Percentiles rank a stretch among this genome's conserved stretches.
These are phyloP conservation scores for Trachelus iudaicus DNA, from an alignment of 2,888 invertebrate species.

Conservation along the genomic window DNA sequence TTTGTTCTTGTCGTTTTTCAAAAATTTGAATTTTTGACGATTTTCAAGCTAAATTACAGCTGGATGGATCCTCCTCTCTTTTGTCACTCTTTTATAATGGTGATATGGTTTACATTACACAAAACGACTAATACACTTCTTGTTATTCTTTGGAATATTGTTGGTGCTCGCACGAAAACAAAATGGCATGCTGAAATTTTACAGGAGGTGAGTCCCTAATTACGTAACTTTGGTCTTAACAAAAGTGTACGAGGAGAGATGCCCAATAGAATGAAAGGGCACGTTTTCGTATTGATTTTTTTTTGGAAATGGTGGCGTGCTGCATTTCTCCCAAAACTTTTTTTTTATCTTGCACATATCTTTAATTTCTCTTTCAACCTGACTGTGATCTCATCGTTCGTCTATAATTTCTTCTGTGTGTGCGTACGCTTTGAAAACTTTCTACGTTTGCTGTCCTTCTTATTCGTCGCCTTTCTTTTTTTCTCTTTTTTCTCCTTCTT, in stretches of 20 bases:
- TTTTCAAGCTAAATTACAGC: neutral
- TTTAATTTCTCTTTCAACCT: neutral
- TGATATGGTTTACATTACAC: conserved; percentile 54
- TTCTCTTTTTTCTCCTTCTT: neutral
- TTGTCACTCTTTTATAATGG: conserved; percentile 28
- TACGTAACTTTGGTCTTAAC: conserved; percentile 21
- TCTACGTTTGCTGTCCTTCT: neutral
- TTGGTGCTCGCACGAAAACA: conserved; percentile 63
- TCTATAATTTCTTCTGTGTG: neutral
- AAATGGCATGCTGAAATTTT: conserved; percentile 64
- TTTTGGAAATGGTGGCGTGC: neutral
- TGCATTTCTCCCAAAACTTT: neutral
- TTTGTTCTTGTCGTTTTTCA: neutral
- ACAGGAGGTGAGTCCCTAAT: conserved; percentile 65
- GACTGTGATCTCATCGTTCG: neutral
- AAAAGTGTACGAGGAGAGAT: neutral
- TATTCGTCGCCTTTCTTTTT: too few species aligned
- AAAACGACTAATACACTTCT: conserved; percentile 62
- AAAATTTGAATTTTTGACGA: neutral
- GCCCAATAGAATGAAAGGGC: neutral
- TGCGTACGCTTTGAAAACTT: neutral
- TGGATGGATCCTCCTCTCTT: neutral
- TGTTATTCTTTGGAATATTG: conserved; percentile 65
- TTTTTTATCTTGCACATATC: neutral
- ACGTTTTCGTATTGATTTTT: neutral